Evolutionary conservation across 2,888 invertebrate genomes (phyloP).

Genomic region (Torymus tubicola): DNA sequence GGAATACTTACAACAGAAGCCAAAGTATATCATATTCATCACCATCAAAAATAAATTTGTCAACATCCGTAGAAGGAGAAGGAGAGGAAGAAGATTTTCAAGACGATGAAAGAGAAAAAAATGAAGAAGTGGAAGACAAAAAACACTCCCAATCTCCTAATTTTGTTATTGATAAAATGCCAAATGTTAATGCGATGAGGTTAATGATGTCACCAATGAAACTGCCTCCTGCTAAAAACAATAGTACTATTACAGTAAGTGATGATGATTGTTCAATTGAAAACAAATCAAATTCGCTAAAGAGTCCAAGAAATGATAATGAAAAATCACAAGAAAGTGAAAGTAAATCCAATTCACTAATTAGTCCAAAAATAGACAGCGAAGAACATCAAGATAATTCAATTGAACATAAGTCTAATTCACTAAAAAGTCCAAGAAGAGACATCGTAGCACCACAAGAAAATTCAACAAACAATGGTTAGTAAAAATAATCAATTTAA

Average conservation of each 20-base stretch:
- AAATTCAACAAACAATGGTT: constrained; percentile 13
- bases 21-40: no score
- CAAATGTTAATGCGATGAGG: constrained; percentile 24
- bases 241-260: constrained; percentile 33
- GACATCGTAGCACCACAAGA: background rate
- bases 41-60: no score
- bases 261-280: constrained; percentile 12
- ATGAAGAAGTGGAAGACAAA: no score
- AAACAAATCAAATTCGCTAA: constrained; percentile 19
- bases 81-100: no score
- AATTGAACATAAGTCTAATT: background rate
- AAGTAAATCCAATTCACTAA: constrained; percentile 21
- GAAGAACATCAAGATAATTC: background rate
- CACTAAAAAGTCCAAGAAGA: constrained; percentile 44
- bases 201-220: constrained; percentile 56
- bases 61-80: no score
- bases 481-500: background rate
- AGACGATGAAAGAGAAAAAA: no score
- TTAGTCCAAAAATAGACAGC: constrained; percentile 32
- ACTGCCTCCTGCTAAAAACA: constrained; percentile 57
- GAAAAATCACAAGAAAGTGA: background rate
- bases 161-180: constrained; percentile 46
- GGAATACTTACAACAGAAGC: no score
- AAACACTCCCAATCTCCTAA: background rate
- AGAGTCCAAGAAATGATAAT: constrained; percentile 36